Evolutionary conservation across 2,888 invertebrate genomes (phyloP).

Genomic region (Lasioglossum marginatum): DNA sequence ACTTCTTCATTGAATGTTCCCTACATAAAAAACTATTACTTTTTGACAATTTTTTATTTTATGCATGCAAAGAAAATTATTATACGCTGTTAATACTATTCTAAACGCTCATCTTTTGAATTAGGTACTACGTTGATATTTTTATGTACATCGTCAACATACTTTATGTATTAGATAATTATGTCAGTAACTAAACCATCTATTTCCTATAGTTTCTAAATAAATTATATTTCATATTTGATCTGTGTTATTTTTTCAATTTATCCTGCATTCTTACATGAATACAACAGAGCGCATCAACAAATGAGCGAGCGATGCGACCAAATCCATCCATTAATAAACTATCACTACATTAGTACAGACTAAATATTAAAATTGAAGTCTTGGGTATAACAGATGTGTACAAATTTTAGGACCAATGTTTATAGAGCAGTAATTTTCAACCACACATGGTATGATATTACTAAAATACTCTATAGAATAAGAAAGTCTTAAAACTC

Average conservation of each 20-base stretch:
- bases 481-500: neutral
- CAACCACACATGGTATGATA: neutral
- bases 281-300: neutral
- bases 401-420: neutral
- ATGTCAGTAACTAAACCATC: neutral
- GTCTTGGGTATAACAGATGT: neutral
- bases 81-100: neutral
- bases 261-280: neutral
- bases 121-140: neutral
- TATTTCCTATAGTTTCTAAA: conserved; percentile 51
- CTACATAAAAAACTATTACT: neutral
- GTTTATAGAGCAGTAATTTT: neutral
- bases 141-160: neutral
- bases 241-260: neutral
- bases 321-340: neutral
- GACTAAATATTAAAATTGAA: neutral
- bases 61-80: neutral
- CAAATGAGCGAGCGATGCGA: neutral
- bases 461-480: neutral
- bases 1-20: neutral
- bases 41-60: neutral
- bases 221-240: conserved; percentile 46
- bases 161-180: conserved; percentile 8
- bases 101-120: neutral
- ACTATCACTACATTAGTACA: neutral